Base-by-base conservation (phyloP, 2,888 invertebrate species). In the Lasiommata megera region DNA sequence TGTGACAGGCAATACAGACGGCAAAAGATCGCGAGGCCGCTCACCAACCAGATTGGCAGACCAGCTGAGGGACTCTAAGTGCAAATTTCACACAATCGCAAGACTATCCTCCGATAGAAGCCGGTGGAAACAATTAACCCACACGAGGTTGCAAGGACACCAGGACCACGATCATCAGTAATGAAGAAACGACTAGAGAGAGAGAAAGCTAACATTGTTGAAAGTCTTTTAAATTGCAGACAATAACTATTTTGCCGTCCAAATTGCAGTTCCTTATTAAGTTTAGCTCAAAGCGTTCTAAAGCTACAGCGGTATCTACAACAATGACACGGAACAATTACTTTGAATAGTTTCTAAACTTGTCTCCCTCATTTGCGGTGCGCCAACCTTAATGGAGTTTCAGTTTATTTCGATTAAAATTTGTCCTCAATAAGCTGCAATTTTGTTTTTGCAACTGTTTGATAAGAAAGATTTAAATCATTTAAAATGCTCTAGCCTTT, bases 361-460 rank as follows among this genome's bases (percentile, higher is more conserved):
- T 74, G 66, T 66, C 70, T 67, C 72, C 72, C 76, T 80, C 77
- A 80, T 82, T 82, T 77, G 74, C 67, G 76, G 73, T 44, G 58
- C 67, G 70, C 76, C 73, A 76, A 73, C 74, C 72, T 78, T 80
- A 79, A 82, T 82, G 76, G 73, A 80, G 72, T 76, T 74, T 73
- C 67, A 70, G 73, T 77, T 69, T 63, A 66, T 40, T 48, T 40
- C 48, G 40, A 56, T 54, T 61, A 56, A 11, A 36, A 28, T 28
- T 54, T 34, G 8, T 37, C 14, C 51, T 38, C 46, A 31, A 17
- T 17, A 11, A 34, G 11, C n/a, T 11, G 23, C 23, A 40, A 28
- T 11, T 41, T 23, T 16, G 40, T 51, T 51, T 14, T 44, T 29
- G 29, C 14, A 8, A 44, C 8, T 18, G 14, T 12, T 37, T 37